Percentiles rank a stretch among this genome's conserved stretches.
These are phyloP conservation scores for Epinotia bilunana DNA, from an alignment of 2,888 invertebrate genomes.

Conservation along the genomic window DNA sequence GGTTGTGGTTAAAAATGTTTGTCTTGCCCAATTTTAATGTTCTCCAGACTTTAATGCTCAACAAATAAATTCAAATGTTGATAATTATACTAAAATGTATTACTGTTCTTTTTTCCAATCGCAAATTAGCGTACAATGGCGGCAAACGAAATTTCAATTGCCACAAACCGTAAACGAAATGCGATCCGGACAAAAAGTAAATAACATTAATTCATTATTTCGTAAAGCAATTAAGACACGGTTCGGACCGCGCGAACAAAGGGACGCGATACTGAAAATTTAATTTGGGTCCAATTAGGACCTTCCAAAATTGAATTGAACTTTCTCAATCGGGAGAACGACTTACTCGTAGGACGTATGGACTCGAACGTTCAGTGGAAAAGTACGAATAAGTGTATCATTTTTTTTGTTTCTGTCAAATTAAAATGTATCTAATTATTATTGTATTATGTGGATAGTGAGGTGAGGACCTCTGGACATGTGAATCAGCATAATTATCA, in stretches of 20 bases:
- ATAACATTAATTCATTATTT: conserved; percentile 74
- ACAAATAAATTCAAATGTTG: background rate
- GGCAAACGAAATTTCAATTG: conserved; percentile 32
- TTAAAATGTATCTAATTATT: too few relatives aligned
- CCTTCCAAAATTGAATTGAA: conserved; percentile 74
- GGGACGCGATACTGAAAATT: conserved; percentile 74
- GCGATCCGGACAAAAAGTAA: conserved; percentile 54
- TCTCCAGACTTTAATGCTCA: background rate
- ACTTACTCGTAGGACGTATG: conserved; percentile 6
- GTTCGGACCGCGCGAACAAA: conserved; percentile 72
- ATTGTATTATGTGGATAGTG: too few relatives aligned
- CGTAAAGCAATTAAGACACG: conserved; percentile 71
- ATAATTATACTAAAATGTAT: background rate
- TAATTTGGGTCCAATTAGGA: conserved; percentile 79
- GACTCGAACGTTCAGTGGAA: background rate
- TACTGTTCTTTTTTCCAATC: background rate
- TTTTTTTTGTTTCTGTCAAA: too few relatives aligned
- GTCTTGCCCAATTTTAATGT: too few relatives aligned
- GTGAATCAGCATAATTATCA: too few relatives aligned
- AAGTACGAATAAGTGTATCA: background rate
- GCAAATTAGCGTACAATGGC: conserved; percentile 22
- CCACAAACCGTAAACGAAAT: conserved; percentile 46
- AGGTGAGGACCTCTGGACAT: too few relatives aligned
- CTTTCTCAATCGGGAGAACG: conserved; percentile 10
- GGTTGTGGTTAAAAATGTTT: too few relatives aligned